Evolutionary conservation across 2,113 vertebrate species (phyloP).

Genomic region (Puffinus mauretanicus): DNA sequence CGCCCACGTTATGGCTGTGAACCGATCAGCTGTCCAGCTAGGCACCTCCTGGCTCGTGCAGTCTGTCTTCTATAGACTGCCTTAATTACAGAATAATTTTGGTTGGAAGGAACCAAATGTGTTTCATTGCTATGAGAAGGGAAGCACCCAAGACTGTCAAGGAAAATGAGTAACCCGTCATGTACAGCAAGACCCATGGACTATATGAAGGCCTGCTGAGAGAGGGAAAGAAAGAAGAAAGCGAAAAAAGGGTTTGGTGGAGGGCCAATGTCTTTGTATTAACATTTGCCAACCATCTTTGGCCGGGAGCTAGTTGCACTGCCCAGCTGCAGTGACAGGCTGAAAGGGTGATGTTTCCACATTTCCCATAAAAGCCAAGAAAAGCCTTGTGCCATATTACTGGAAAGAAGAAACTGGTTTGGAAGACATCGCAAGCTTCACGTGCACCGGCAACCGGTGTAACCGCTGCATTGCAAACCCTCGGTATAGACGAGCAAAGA

Average conservation of each 20-base stretch:
- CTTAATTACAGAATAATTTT: background rate
- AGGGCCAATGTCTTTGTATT: background rate
- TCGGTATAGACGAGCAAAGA: background rate
- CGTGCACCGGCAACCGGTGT: fast-evolving
- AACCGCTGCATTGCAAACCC: background rate
- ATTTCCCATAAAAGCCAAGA: background rate
- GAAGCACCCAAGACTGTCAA: background rate
- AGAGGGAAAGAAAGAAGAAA: background rate
- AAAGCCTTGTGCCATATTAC: background rate
- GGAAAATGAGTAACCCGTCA: background rate
- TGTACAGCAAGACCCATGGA: fast-evolving
- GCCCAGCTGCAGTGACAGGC: no score
- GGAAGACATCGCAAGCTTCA: background rate
- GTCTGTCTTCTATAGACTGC: background rate
- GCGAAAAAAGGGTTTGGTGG: background rate
- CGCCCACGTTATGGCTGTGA: fast-evolving
- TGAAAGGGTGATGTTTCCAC: fast-evolving
- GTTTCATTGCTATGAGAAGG: background rate
- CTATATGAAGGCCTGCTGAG: no score
- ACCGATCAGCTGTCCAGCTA: fast-evolving
- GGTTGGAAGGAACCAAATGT: background rate
- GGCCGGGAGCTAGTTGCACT: fast-evolving
- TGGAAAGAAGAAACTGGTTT: background rate
- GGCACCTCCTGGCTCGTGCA: background rate
- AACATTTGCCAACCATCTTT: background rate